These are phyloP conservation scores for Neopelma chrysocephalum DNA, from an alignment of 2,797 vertebrate genomes.

Conservation along the genomic window DNA sequence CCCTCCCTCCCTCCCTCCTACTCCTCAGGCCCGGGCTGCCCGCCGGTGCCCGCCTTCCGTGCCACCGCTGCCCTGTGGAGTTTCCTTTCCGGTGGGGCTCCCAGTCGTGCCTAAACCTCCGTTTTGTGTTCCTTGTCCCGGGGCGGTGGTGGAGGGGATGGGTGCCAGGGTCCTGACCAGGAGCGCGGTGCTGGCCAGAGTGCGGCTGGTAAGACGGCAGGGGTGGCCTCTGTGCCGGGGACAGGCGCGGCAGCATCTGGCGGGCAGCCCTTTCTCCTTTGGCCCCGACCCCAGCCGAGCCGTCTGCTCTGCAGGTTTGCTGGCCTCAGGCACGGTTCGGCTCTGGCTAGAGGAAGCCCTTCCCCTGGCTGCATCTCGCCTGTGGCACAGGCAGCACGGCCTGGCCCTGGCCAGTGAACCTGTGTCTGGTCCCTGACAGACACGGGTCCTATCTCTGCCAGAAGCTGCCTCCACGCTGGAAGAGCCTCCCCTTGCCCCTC, in stretches of 20 bases:
- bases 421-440: conserved; percentile 48
- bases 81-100: not conserved
- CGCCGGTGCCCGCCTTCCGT: not conserved
- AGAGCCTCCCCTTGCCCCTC: not conserved
- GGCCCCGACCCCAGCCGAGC: not conserved
- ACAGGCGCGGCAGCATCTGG: not conserved
- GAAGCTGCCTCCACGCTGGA: not conserved
- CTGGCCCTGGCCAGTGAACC: not conserved
- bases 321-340: conserved; percentile 80
- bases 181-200: not conserved
- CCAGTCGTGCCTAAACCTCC: not conserved
- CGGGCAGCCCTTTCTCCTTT: not conserved
- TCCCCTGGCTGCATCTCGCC: not conserved
- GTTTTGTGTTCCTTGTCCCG: not conserved
- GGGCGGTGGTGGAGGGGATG: not conserved
- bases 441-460: not conserved
- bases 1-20: not conserved
- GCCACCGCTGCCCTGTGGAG: not conserved
- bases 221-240: not conserved
- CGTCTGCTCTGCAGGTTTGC: conserved; percentile 83
- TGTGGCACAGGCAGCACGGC: not conserved
- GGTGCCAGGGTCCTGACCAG: not conserved
- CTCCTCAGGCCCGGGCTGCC: not conserved
- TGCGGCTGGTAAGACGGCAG: not conserved
- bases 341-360: not conserved